A percentile compares a stretch with the other conserved stretches of the same genome.
These are phyloP conservation scores for Tragelaphus buxtoni DNA, from an alignment of 2,113 vertebrate species.

Conservation along the genomic window DNA sequence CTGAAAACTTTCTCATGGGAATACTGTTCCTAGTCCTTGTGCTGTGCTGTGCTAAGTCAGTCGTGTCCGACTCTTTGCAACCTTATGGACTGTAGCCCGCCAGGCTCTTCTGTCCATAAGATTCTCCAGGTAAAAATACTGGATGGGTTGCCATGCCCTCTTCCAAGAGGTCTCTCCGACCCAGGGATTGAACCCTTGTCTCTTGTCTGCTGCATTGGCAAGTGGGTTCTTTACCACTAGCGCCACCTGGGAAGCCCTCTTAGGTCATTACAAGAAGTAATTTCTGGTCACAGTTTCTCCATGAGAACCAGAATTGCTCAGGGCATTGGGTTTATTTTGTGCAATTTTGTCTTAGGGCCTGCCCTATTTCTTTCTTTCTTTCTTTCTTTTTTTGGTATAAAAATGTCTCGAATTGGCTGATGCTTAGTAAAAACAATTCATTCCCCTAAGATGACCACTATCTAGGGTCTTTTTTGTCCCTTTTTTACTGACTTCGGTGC, in stretches of 20 bases:
- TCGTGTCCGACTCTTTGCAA: neutral
- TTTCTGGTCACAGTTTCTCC: neutral
- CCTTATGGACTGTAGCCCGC: neutral
- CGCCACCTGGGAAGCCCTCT: neutral
- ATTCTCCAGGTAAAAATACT: neutral
- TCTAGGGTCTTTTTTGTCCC: neutral
- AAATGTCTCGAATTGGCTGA: constrained; percentile 24
- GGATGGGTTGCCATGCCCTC: neutral
- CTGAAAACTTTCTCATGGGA: neutral
- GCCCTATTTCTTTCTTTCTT: neutral
- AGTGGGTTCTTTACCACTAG: neutral
- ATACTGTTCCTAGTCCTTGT: neutral
- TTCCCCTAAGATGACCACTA: neutral
- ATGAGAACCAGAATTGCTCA: neutral
- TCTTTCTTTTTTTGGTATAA: constrained; percentile 11
- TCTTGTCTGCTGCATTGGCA: neutral
- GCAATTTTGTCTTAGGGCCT: neutral
- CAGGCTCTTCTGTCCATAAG: neutral
- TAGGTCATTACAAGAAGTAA: neutral
- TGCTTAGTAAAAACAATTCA: constrained; percentile 2
- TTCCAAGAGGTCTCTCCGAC: neutral
- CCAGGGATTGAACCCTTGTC: neutral
- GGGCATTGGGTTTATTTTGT: constrained; percentile 32
- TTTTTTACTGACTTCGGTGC: neutral
- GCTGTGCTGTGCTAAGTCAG: neutral